Conservation (phyloP, 2,113 vertebrate species). For the Herpetotheres cachinnans region DNA sequence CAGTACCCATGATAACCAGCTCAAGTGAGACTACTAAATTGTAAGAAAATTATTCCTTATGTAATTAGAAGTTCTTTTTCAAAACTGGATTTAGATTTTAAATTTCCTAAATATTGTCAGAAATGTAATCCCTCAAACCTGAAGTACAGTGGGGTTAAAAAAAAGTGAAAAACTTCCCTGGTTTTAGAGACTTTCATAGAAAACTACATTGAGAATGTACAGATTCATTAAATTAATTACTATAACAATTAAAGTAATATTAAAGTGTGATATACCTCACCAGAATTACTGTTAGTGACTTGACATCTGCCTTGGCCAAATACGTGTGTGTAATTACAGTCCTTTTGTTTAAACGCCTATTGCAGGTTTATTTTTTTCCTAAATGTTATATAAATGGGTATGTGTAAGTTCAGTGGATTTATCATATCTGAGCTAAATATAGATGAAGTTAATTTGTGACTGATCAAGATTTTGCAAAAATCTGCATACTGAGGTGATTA, state of each 20-base stretch:
- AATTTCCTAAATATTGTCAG: background rate
- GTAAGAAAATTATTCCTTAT: background rate
- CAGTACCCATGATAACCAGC: background rate
- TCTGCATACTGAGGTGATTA: background rate
- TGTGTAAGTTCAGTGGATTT: background rate
- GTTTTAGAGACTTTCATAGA: background rate
- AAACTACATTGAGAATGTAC: background rate
- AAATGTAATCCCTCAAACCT: background rate
- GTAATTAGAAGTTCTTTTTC: background rate
- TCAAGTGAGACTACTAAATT: background rate
- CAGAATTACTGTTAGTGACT: background rate
- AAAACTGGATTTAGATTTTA: background rate
- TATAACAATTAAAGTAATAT: background rate
- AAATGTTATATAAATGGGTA: background rate
- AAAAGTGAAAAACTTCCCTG: background rate
- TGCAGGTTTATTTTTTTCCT: background rate
- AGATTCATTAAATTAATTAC: background rate
- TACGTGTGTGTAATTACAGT: background rate
- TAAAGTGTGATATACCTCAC: background rate
- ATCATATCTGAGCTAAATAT: constrained; percentile 5
- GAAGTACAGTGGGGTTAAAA: background rate
- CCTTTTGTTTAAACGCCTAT: background rate
- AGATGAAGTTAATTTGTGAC: background rate
- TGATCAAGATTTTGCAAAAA: background rate
- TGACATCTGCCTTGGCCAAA: background rate